phyloP scores from a whole-genome alignment of 2,888 invertebrate species.

The Perithous albicinctus region DNA sequence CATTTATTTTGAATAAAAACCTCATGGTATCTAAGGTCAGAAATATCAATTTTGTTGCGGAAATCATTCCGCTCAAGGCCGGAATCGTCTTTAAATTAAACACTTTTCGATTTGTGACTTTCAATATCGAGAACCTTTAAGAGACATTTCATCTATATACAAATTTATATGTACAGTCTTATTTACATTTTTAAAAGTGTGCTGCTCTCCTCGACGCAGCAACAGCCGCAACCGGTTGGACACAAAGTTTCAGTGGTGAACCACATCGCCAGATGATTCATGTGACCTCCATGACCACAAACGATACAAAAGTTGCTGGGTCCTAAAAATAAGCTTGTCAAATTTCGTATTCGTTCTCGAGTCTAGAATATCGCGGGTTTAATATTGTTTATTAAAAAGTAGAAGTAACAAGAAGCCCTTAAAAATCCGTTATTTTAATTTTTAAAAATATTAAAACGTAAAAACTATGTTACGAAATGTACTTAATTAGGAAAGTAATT shows the following conservation, averaged over 20 bases:
- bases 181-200: constrained; percentile 85
- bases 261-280: constrained; percentile 94
- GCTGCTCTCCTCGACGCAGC: constrained; percentile 91
- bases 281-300: constrained; percentile 98
- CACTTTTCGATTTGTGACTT: not conserved
- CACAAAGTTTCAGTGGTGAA: constrained; percentile 91
- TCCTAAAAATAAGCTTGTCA: constrained; percentile 78
- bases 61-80: not conserved
- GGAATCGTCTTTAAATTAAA: not conserved
- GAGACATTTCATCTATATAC: constrained; percentile 29
- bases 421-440: no score
- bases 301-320: constrained; percentile 93
- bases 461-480: no score
- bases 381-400: no score
- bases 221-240: constrained; percentile 97
- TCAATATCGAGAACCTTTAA: not conserved
- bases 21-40: not conserved
- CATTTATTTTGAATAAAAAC: not conserved
- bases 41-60: not conserved
- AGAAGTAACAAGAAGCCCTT: no score
- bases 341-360: constrained; percentile 27
- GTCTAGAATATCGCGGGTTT: not conserved
- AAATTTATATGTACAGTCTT: constrained; percentile 50
- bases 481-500: no score
- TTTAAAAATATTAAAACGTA: no score